phyloP scores from a whole-genome alignment of 2,113 vertebrate species.

The Regulus satrapa region DNA sequence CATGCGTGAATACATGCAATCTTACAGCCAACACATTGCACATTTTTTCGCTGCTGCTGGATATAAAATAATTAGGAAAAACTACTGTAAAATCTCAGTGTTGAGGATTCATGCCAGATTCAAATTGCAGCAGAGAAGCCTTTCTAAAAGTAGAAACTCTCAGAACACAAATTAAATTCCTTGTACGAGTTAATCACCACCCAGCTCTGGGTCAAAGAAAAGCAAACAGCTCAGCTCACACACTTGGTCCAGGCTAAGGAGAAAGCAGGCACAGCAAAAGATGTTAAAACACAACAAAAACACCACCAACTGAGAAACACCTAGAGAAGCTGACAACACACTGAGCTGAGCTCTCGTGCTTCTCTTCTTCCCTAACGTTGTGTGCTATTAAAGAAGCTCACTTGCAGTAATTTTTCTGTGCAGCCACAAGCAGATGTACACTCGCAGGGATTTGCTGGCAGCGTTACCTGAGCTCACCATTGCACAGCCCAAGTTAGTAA shows the following conservation, averaged over 20 bases:
- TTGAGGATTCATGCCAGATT: conserved; percentile 55
- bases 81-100: conserved; percentile 7
- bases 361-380: not conserved
- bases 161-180: conserved; percentile 33
- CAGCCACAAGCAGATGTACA: conserved; percentile 52
- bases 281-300: conserved; percentile 30
- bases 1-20: conserved; percentile 60
- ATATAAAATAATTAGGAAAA: conserved; percentile 39
- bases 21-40: conserved; percentile 45
- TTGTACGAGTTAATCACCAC: conserved; percentile 40
- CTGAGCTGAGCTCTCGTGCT: not conserved
- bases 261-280: conserved; percentile 66
- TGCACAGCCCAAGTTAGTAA: conserved; percentile 73
- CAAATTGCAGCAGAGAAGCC: not conserved
- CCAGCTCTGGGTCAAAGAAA: conserved; percentile 27
- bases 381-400: conserved; percentile 21
- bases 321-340: conserved; percentile 14
- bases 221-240: conserved; percentile 45
- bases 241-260: conserved; percentile 10
- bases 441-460: not conserved
- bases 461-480: conserved; percentile 75
- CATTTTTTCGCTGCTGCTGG: not conserved
- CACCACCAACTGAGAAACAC: conserved; percentile 5
- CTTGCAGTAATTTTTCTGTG: conserved; percentile 24
- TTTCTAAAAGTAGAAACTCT: conserved; percentile 12